Conservation (phyloP, 2,888 invertebrate genomes). For the Philereme transversata region DNA sequence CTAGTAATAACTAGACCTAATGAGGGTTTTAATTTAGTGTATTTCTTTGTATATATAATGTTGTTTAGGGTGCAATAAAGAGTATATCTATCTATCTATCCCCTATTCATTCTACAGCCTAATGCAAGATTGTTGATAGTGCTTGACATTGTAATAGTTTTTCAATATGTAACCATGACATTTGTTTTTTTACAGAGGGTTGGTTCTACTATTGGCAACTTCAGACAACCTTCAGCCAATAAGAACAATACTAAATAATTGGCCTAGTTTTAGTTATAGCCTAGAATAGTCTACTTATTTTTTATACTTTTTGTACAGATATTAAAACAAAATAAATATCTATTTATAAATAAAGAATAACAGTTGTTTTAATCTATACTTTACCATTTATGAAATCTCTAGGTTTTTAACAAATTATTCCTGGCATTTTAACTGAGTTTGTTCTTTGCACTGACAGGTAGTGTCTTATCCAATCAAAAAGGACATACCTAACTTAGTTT, state of each 20-base stretch:
- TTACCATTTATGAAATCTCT: not conserved
- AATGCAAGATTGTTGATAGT: no score
- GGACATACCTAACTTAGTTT: not conserved
- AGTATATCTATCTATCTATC: no score
- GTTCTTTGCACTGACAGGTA: no score
- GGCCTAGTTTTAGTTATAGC: conserved; percentile 27
- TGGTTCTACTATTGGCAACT: conserved; percentile 61
- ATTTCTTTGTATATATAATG: no score
- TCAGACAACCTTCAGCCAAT: conserved; percentile 54
- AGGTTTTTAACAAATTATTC: no score
- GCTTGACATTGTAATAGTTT: not conserved
- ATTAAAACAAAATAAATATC: conserved; percentile 47
- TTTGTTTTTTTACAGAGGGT: conserved; percentile 66
- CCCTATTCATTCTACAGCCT: no score
- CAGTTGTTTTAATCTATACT: conserved; percentile 13
- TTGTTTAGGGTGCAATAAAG: no score
- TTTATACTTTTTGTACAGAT: conserved; percentile 54
- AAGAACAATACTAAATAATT: conserved; percentile 47
- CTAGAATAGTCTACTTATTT: conserved; percentile 25
- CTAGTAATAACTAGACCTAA: no score
- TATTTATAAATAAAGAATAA: conserved; percentile 26
- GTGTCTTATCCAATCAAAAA: no score
- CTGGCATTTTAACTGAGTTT: no score
- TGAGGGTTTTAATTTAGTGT: no score
- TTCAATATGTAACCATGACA: conserved; percentile 3